Conservation (phyloP, 2,888 invertebrate genomes). For the Trimorus sp. region DNA sequence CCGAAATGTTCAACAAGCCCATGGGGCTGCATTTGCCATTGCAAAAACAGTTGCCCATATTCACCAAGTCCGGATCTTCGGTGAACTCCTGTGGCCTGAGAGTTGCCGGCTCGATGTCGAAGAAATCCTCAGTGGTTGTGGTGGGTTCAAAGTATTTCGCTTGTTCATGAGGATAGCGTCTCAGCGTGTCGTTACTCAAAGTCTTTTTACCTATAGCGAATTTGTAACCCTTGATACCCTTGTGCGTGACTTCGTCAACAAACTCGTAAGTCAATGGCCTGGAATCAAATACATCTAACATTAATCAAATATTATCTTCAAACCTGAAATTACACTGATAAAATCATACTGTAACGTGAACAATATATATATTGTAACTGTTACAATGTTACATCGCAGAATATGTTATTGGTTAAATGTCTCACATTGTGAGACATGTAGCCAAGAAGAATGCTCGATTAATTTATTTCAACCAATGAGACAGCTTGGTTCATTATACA, state of each 20-base stretch:
- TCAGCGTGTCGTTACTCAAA: constrained; percentile 80
- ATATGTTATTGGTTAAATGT: no score
- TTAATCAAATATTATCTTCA: no score
- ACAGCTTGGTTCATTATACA: no score
- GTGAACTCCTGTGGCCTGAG: constrained; percentile 34
- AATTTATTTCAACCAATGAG: no score
- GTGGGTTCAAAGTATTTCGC: constrained; percentile 78
- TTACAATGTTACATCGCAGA: no score
- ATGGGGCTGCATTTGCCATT: constrained; percentile 88
- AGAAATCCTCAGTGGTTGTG: constrained; percentile 78
- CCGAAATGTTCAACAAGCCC: constrained; percentile 90
- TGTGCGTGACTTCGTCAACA: constrained; percentile 83
- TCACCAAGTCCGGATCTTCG: constrained; percentile 74
- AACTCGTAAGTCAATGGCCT: constrained; percentile 80
- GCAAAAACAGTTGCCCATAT: constrained; percentile 85
- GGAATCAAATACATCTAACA: constrained; percentile 11
- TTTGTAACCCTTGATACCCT: constrained; percentile 86
- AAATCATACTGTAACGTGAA: no score
- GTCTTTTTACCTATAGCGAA: constrained; percentile 86
- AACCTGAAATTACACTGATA: no score
- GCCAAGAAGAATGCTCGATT: no score
- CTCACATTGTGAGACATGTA: no score
- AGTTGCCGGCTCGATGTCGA: constrained; percentile 71
- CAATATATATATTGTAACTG: no score
- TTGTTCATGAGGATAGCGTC: constrained; percentile 77